A percentile compares a stretch with the other conserved stretches of the same genome.
These are phyloP conservation scores for Anguilla pacifica DNA, from an alignment of 2,797 vertebrate genomes.

Conservation along the genomic window DNA sequence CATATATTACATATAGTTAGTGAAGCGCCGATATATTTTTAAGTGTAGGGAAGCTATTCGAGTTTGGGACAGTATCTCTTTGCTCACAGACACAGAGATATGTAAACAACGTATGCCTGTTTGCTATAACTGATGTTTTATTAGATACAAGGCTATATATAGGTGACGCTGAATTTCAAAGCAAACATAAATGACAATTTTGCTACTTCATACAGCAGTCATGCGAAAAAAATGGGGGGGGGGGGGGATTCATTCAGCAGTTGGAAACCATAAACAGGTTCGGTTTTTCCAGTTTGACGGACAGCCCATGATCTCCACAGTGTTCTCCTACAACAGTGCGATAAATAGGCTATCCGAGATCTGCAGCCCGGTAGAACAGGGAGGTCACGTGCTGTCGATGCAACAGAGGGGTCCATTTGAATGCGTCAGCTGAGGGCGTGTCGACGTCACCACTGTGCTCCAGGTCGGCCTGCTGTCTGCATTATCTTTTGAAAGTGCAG, in stretches of 20 bases:
- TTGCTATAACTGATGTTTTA: neutral
- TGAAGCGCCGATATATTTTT: neutral
- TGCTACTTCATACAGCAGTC: too few relatives aligned
- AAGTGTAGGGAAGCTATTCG: neutral
- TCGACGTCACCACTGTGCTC: too few relatives aligned
- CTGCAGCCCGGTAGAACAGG: too few relatives aligned
- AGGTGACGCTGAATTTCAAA: neutral
- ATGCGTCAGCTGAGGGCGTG: too few relatives aligned
- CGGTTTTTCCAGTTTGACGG: neutral
- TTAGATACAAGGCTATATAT: neutral
- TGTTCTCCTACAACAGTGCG: neutral
- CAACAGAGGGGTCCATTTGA: too few relatives aligned
- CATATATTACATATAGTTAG: neutral
- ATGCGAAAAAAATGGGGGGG: too few relatives aligned
- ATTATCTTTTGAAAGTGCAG: too few relatives aligned
- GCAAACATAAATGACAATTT: neutral
- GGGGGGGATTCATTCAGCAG: neutral
- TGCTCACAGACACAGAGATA: neutral
- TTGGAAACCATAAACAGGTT: neutral
- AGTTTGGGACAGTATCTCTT: neutral
- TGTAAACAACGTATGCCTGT: too few relatives aligned
- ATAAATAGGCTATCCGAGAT: too few relatives aligned
- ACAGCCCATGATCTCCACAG: too few relatives aligned
- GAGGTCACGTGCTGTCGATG: too few relatives aligned
- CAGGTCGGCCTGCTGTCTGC: too few relatives aligned